Conservation (phyloP, 2,113 vertebrate species). For the Psettodes erumei region DNA sequence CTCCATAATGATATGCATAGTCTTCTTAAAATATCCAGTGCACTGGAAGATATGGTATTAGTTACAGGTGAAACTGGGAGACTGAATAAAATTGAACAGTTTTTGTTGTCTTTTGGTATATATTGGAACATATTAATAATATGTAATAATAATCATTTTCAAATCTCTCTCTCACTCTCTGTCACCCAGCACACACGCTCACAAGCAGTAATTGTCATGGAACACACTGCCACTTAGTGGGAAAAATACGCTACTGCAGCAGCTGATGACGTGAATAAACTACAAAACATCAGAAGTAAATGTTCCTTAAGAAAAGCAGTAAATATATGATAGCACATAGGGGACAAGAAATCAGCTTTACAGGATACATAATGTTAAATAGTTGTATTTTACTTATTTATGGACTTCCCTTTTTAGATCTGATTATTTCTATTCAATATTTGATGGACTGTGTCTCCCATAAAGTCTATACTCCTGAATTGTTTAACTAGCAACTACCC, state of each 20-base stretch:
- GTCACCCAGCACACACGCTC: background rate
- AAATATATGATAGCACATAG: background rate
- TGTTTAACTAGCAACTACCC: slow-evolving; percentile 9
- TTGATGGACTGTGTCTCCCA: slow-evolving; percentile 22
- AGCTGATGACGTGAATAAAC: background rate
- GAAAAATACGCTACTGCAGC: slow-evolving; percentile 21
- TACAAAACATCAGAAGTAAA: background rate
- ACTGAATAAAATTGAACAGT: background rate
- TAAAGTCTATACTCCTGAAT: slow-evolving; percentile 13
- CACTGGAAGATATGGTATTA: background rate
- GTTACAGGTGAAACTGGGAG: background rate
- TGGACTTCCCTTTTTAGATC: slow-evolving; percentile 14
- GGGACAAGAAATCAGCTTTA: background rate
- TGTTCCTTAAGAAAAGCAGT: background rate
- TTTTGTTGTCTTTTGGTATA: background rate
- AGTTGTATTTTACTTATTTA: slow-evolving; percentile 23
- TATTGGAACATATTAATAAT: too few relatives aligned
- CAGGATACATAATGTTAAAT: background rate
- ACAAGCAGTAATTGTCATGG: slow-evolving; percentile 6
- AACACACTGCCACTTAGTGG: slow-evolving; percentile 66
- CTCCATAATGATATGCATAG: background rate
- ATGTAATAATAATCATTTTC: too few relatives aligned
- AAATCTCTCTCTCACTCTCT: too few relatives aligned
- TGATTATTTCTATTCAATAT: slow-evolving; percentile 35
- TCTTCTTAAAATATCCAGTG: background rate